Evolutionary conservation across 1,140 invertebrate species (phyloP), one percentile per base, ranked within the genome.

Genomic region (Ostrea edulis): DNA sequence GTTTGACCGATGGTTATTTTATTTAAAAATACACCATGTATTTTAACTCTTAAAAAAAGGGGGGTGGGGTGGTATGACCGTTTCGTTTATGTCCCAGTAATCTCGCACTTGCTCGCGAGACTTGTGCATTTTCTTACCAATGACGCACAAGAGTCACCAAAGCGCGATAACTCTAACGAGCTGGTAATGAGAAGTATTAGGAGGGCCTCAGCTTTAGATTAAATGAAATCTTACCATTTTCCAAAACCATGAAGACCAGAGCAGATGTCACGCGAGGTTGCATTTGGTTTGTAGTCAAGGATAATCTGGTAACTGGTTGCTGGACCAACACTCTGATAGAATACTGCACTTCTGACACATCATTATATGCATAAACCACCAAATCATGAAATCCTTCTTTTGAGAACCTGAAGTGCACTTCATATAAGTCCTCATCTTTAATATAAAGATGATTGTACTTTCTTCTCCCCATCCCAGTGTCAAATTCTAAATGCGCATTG

Each of bases 401-500:
- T 29, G 68, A 14, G 29, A 77, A 77, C 12, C 25, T 22, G 12
- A 77, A 77, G 14, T 77, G 14, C 25, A 77, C 68, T 35, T 77
- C 68, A 77, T 77, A 77, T 25, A 77, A 77, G 29, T 77, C 68
- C 17, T 77, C 68, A 9, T 77, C 68, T 17, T 77, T 35, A 11
- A 77, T 77, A 25, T 77, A 77, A 8, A 77, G 22, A 17, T 29
- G 12, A 29, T 25, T 12, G 22, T 14, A 22, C 14, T 3, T 77
- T 25, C 29, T 22, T 77, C 68, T 77, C 22, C 68, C 68, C 12
- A 9, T 35, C 14, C 88, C 88, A 84, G 84, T 65, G 17, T 89
- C 88, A 86, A 89, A 89, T 29, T 84, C 85, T 51, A 89, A 81
- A n/a, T 58, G n/a, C n/a, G 86, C 22, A 9, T 84, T 35, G 7